A percentile compares a stretch with the other conserved stretches of the same genome.
Evolutionary conservation across 2,888 invertebrate species (phyloP).

Genomic region (Taenaris catops): DNA sequence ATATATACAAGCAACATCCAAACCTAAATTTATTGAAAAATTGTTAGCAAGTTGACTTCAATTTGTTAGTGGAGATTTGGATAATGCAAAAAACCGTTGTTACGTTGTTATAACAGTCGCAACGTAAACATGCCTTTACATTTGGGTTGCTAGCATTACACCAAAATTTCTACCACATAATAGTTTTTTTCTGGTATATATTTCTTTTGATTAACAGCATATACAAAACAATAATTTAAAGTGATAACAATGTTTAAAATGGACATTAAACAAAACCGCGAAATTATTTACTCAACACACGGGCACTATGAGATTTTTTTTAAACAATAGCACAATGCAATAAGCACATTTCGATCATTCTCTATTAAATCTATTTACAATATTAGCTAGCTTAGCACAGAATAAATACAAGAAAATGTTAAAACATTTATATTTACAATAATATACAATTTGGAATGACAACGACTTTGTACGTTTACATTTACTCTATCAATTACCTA

Average conservation of each 20-base stretch:
- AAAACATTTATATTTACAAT: conserved; percentile 62
- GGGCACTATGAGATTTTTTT: conserved; percentile 1
- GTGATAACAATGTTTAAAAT: neutral
- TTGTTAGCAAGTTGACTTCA: too few species aligned
- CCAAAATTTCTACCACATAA: conserved; percentile 12
- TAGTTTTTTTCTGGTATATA: neutral
- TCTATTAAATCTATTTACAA: conserved; percentile 55
- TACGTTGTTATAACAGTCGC: neutral
- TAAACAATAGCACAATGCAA: conserved; percentile 23
- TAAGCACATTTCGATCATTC: conserved; percentile 41
- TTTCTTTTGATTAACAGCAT: conserved; percentile 2
- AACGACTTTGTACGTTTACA: conserved; percentile 71
- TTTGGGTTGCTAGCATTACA: conserved; percentile 19
- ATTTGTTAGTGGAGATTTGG: too few species aligned
- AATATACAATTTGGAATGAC: conserved; percentile 64
- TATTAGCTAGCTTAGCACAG: conserved; percentile 40
- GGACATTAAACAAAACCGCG: conserved; percentile 1
- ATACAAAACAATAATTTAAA: conserved; percentile 2
- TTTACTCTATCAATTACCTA: conserved; percentile 29
- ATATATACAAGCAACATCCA: too few species aligned
- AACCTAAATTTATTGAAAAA: too few species aligned
- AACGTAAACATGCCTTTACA: neutral
- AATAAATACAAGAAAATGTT: conserved; percentile 57
- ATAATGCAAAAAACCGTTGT: too few species aligned
- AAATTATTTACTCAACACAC: conserved; percentile 1